phyloP scores from a whole-genome alignment of 2,797 vertebrate species.

The Pseudocheirus occidentalis region DNA sequence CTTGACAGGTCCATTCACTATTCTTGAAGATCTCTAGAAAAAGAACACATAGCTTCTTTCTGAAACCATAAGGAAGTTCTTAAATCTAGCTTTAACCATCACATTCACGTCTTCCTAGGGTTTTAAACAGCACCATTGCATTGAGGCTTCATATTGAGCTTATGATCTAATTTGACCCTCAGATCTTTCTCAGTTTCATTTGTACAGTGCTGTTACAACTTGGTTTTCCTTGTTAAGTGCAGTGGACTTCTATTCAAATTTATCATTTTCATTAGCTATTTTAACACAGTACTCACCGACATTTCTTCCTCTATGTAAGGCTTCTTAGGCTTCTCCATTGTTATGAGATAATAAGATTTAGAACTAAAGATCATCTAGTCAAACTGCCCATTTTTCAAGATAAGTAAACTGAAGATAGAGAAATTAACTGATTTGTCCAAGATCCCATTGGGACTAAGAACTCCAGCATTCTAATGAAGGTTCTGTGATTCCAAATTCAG shows the following conservation, averaged over 20 bases:
- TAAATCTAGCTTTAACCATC: conserved; percentile 21
- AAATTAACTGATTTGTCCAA: not conserved
- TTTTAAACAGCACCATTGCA: conserved; percentile 1
- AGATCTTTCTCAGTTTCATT: conserved; percentile 48
- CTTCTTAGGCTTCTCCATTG: not conserved
- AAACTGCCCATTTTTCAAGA: not conserved
- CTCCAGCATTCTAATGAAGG: not conserved
- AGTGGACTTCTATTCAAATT: conserved; percentile 10
- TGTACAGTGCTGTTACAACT: conserved; percentile 13
- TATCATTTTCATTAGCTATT: not conserved
- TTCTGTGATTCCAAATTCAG: not conserved
- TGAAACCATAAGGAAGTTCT: conserved; percentile 33
- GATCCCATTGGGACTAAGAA: not conserved
- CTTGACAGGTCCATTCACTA: not conserved
- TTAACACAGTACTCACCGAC: conserved; percentile 8
- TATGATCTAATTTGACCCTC: conserved; percentile 12
- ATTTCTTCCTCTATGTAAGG: conserved; percentile 17
- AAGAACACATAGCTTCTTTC: conserved; percentile 5
- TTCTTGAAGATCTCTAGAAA: not conserved
- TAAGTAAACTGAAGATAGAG: not conserved
- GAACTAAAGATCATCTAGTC: not conserved
- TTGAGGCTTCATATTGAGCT: conserved; percentile 6
- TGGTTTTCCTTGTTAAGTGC: not conserved
- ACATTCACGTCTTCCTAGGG: not conserved
- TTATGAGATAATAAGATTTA: not conserved